These are phyloP conservation scores for Platycheirus rosarum DNA, from an alignment of 2,888 invertebrate genomes.

Conservation along the genomic window DNA sequence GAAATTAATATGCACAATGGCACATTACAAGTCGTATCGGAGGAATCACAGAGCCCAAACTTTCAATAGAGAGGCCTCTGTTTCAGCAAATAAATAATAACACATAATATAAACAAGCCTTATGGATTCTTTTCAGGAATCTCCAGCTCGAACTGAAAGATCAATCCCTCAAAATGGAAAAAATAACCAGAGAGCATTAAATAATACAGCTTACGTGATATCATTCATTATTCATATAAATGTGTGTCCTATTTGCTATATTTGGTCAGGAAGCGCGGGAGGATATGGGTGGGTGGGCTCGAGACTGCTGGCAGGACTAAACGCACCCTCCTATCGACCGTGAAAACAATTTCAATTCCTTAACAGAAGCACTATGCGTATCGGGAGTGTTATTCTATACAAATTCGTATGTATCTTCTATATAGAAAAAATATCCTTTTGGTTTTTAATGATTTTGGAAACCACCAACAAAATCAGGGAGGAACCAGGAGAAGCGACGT, in stretches of 20 bases:
- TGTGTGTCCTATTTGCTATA: conserved; percentile 25
- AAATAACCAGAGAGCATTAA: conserved; percentile 48
- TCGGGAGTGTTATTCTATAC: not conserved
- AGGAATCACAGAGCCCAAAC: conserved; percentile 48
- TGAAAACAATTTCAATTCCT: conserved; percentile 51
- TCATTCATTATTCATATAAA: conserved; percentile 68
- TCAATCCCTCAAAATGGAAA: conserved; percentile 29
- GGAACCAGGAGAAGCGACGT: not conserved
- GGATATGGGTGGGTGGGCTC: not conserved
- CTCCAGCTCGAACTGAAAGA: conserved; percentile 19
- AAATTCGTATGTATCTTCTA: not conserved
- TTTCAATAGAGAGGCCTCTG: conserved; percentile 42
- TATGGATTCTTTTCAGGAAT: not conserved
- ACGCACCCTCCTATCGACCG: conserved; percentile 32
- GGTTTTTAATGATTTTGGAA: conserved; percentile 41
- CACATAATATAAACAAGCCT: not conserved
- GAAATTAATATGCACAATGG: conserved; percentile 69
- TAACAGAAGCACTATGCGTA: not conserved
- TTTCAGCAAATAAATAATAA: conserved; percentile 48
- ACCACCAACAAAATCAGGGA: conserved; percentile 11
- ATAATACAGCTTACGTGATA: conserved; percentile 65
- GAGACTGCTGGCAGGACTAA: conserved; percentile 32
- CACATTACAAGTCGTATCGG: too few species aligned
- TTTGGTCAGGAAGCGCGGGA: not conserved
- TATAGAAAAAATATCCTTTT: conserved; percentile 19